Base-by-base conservation (phyloP, 1,140 invertebrate species). In the Zaprionus capensis region DNA sequence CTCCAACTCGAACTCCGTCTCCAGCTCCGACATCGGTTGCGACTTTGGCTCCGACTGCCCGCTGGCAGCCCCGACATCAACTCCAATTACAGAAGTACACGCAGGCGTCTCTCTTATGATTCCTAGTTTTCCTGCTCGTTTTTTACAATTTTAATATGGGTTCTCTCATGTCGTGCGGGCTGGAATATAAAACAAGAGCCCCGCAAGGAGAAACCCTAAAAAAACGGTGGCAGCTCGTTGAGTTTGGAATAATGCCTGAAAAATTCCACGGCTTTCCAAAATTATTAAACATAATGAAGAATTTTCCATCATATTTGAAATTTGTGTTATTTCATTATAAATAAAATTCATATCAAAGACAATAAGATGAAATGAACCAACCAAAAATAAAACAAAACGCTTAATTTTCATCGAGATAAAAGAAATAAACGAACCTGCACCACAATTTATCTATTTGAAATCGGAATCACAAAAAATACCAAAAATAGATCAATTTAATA, bases 31-130 rank as follows among this genome's bases (percentile, higher is more conserved):
- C 24, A 14, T 7, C 56, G 28, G 15, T 38, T 58, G 14, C 66
- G 38, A 17, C 62, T 15, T 22, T 11, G 46, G 44, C 49, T 62
- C 61, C 64, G 70, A 61, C 83, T 87, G 84, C 84, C 84, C 81
- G 84, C 84, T 88, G 84, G 84, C 84, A 88, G 68, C 78, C 73
- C 81, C 84, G 80, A 88, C 84, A 88, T 87, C 81, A 87, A 87
- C 85, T 88, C 81, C 85, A 87, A 87, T 87, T 87, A 87, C 83
- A 87, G 85, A 84, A 87, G 84, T 88, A 87, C 84, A 87, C 85
- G 84, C 78, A 90, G 81, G 85, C 85, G 84, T 88, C 84, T 88
- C 81, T 88, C 66, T 88, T 87, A 88, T 88, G 84, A 88, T 88
- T 87, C 78, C 61, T 80, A 88, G 86, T 80, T 84, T 81, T 78